A percentile compares a stretch with the other conserved stretches of the same genome.
These are phyloP conservation scores for Strigamia transsilvanica DNA, from an alignment of 2,888 invertebrate species.

Conservation along the genomic window DNA sequence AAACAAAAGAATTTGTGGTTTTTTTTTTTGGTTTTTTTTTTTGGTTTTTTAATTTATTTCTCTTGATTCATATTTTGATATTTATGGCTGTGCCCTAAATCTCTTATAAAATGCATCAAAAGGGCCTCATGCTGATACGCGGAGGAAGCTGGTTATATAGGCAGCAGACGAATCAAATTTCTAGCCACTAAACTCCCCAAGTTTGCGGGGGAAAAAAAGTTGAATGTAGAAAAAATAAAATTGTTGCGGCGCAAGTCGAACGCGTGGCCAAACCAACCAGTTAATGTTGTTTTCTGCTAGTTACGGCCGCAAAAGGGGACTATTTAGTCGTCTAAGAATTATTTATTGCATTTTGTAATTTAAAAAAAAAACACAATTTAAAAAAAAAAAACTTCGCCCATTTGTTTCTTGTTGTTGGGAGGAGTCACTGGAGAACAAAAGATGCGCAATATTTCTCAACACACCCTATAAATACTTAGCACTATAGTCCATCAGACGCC, in stretches of 20 bases:
- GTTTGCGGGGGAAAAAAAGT: background rate
- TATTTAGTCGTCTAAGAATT: too few species aligned
- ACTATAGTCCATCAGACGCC: conserved; percentile 27
- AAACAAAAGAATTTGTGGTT: background rate
- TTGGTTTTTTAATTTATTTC: background rate
- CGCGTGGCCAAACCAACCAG: conserved; percentile 5
- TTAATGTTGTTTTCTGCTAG: background rate
- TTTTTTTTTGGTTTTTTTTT: background rate
- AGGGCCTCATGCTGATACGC: conserved; percentile 13
- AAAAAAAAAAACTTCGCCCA: background rate
- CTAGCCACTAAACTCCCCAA: background rate
- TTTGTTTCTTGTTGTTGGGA: background rate
- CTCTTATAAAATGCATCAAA: background rate
- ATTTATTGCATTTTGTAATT: background rate
- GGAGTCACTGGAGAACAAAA: background rate
- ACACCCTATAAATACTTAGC: conserved; percentile 28
- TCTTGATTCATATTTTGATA: background rate
- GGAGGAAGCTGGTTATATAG: background rate
- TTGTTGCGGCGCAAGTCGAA: background rate
- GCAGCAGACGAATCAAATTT: conserved; percentile 24
- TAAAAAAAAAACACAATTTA: background rate
- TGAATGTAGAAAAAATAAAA: background rate
- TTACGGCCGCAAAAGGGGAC: too few species aligned
- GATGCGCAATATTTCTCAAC: conserved; percentile 18
- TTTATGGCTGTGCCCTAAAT: background rate